Base-by-base conservation (phyloP, 2,888 invertebrate species). In the Amphimallon solstitiale region DNA sequence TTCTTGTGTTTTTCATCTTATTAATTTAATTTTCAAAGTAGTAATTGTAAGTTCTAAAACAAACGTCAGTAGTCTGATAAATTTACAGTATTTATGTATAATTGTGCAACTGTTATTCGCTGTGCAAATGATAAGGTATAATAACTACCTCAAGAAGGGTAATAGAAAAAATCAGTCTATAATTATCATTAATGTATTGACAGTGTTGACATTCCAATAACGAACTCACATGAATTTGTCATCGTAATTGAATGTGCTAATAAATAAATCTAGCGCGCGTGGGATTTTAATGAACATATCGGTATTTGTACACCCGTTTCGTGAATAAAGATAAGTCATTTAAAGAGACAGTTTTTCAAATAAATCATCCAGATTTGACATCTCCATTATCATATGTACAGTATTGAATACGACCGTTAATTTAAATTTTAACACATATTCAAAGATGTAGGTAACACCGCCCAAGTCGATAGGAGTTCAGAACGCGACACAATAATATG, bases 361-460 rank as follows among this genome's bases (percentile, higher is more conserved):
- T 65, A 65, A 65, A 65, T 65, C 64, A 65, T 37, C 10, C 9
- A 43, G 38, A 38, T 65, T 59, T 65, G 64, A 65, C 64, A 40
- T 65, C 56, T 59, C 43, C 49, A 65, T 65, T 65, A 65, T 59
- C 64, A 40, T 56, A 21, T 23, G 45, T n/a, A 19, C 14, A 21
- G 29, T 38, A 65, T 56, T 65, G 56, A 56, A 48, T 48, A 29
- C 38, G 38, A 56, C 48, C 64, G 64, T 65, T 65, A 65, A 65
- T 65, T 65, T 65, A 56, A 61, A 66, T 66, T 66, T 66, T 66
- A 66, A 66, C 66, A 66, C 66, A 66, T 65, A 64, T 54, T 65
- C 56, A 65, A 59, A 59, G 38, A 46, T 43, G 63, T 54, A 54
- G 52, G 63, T 63, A 63, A 65, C 64, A 34, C 61, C 65, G 65